Percentiles rank a stretch among this genome's conserved stretches.
Conservation (phyloP, 2,797 vertebrate species). For the Crossoptilon crossoptilon region DNA sequence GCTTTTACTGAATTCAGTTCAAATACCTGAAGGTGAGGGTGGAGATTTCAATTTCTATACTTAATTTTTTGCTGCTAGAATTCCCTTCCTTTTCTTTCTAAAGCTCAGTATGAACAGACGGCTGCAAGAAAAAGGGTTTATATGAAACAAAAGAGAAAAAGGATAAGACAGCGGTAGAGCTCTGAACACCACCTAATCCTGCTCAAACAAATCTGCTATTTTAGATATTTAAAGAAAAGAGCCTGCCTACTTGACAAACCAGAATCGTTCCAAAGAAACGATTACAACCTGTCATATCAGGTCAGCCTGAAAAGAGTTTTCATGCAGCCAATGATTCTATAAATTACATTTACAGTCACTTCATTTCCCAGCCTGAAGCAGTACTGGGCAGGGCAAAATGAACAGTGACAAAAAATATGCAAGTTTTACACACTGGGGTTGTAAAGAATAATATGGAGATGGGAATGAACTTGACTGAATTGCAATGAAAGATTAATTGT, state of each 20-base stretch:
- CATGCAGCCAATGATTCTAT: conserved; percentile 29
- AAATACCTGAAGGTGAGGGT: background rate
- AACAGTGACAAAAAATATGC: conserved; percentile 61
- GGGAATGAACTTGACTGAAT: conserved; percentile 68
- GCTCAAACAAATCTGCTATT: conserved; percentile 65
- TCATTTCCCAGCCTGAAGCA: conserved; percentile 44
- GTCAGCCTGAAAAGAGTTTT: conserved; percentile 39
- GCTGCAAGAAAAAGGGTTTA: background rate
- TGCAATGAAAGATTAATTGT: conserved; percentile 78
- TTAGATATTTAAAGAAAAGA: conserved; percentile 61
- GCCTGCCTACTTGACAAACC: conserved; percentile 42
- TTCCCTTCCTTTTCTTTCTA: conserved; percentile 12
- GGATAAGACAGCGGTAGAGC: background rate
- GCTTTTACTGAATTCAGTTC: background rate
- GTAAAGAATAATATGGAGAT: conserved; percentile 69
- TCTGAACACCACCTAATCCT: conserved; percentile 31
- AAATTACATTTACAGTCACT: conserved; percentile 61
- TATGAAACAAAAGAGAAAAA: conserved; percentile 52
- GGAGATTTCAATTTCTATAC: background rate
- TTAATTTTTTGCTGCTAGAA: background rate
- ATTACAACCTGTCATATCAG: conserved; percentile 38
- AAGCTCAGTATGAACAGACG: background rate
- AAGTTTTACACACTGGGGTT: conserved; percentile 56
- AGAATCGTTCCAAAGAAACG: background rate
- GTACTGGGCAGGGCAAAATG: conserved; percentile 35